Evolutionary conservation across 2,113 vertebrate genomes (phyloP), one percentile per base, ranked within the genome.

Genomic region (Ancistrus triradiatus): DNA sequence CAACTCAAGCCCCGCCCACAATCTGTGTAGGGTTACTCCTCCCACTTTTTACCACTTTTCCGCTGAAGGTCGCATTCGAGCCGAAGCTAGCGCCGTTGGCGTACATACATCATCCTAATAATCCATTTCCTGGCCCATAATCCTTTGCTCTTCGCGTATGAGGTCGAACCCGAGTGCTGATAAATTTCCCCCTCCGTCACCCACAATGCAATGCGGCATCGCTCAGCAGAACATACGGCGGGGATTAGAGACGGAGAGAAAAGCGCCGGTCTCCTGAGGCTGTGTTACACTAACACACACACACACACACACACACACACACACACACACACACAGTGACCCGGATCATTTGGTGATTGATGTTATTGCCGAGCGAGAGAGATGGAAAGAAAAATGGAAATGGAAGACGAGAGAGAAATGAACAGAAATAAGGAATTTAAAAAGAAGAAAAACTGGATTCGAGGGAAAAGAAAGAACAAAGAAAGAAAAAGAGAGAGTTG

Each of bases 201-300:
- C 46, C 49, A 49, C 49, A 61, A 33, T 38, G 25, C 69, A 60
- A 24, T 14, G n/a, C 33, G 7, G 14, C 47, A 60, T 71, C 62
- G 40, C 58, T 71, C 66, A 46, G 8, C 17, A 19, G 37, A 62
- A 68, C 57, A 25, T 46, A 68, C 48, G 13, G 51, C 43, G 17
- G 24, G 21, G 53, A 69, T 69, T 69, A 63, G 27, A 63, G 47
- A 57, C n/a, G n/a, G 47, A 57, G 6, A 56, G 42, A 69, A 42
- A 31, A 27, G 40, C 27, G 19, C 24, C n/a, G n/a, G n/a, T 63
- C 33, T 50, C 51, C 24, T 49, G 66, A 44, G 58, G 28, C 11
- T 50, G 42, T 35, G 44, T 49, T 50, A 59, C 53, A 59, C 44
- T 50, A 43, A 22, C 46, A 25, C 7, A 19, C 33, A 25, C 17